A percentile compares a stretch with the other conserved stretches of the same genome.
Evolutionary conservation across 1,140 invertebrate species (phyloP).

Genomic region (Calephelis virginiensis): DNA sequence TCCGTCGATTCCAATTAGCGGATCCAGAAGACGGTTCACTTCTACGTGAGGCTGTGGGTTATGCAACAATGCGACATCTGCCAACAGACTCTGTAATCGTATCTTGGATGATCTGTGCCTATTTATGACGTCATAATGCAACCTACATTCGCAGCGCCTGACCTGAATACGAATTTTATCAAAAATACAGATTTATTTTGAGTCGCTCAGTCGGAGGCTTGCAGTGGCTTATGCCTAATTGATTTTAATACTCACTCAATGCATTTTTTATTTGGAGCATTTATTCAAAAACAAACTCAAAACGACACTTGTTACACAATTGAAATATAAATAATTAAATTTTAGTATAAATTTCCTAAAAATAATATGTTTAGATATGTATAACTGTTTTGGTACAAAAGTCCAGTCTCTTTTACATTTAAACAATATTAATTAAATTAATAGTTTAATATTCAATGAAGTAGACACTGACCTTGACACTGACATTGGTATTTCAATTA

Average conservation of each 20-base stretch:
- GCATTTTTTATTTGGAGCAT: background rate
- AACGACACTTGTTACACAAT: too few relatives aligned
- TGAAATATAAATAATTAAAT: too few relatives aligned
- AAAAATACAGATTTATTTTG: slow-evolving; percentile 38
- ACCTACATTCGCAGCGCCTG: slow-evolving; percentile 45
- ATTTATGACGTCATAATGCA: slow-evolving; percentile 41
- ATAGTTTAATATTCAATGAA: too few relatives aligned
- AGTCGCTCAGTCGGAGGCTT: slow-evolving; percentile 6
- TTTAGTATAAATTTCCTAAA: too few relatives aligned
- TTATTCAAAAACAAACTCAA: background rate
- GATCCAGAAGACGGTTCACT: slow-evolving; percentile 15
- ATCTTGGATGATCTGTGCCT: slow-evolving; percentile 34
- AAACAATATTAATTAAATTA: too few relatives aligned
- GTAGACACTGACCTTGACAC: too few relatives aligned
- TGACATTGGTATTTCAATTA: too few relatives aligned
- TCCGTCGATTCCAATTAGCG: slow-evolving; percentile 40
- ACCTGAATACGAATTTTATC: slow-evolving; percentile 63
- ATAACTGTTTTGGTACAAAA: too few relatives aligned
- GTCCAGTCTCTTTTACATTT: too few relatives aligned
- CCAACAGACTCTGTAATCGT: slow-evolving; percentile 37
- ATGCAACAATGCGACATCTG: slow-evolving; percentile 51
- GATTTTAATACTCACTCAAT: slow-evolving; percentile 4
- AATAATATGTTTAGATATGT: too few relatives aligned
- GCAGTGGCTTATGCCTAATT: slow-evolving; percentile 14
- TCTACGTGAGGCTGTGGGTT: slow-evolving; percentile 35